Evolutionary conservation across 1,140 invertebrate genomes (phyloP).

Genomic region (Phthorimaea operculella): DNA sequence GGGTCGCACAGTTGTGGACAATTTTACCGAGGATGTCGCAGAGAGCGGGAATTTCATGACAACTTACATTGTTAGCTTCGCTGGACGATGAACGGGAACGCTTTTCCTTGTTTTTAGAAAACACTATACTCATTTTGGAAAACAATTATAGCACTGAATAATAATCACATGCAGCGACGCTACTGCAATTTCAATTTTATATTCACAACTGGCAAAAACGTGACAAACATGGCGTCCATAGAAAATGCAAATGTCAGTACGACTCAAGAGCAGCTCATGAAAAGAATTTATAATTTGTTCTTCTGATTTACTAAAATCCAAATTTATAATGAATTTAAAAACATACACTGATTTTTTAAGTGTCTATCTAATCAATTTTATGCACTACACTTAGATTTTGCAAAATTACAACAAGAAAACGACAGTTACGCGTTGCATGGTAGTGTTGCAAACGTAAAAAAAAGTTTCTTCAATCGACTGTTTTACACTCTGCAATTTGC

Average conservation of each 20-base stretch:
- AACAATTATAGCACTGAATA: slow-evolving; percentile 14
- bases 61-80: slow-evolving; percentile 42
- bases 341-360: no score
- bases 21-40: slow-evolving; percentile 24
- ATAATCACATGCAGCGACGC: slow-evolving; percentile 15
- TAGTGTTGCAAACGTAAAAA: no score
- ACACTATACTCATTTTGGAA: slow-evolving; percentile 35
- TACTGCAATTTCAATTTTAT: slow-evolving; percentile 29
- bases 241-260: slow-evolving; percentile 5
- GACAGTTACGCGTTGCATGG: no score
- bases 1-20: slow-evolving; percentile 26
- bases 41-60: slow-evolving; percentile 46
- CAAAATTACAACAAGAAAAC: no score
- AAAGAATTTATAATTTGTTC: no score
- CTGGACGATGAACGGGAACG: slow-evolving; percentile 23
- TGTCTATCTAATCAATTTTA: no score
- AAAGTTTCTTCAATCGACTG: no score
- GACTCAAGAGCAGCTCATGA: background rate
- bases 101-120: slow-evolving; percentile 33
- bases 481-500: no score
- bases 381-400: no score
- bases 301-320: no score
- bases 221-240: slow-evolving; percentile 54
- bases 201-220: slow-evolving; percentile 54
- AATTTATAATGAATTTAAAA: no score